A percentile compares a stretch with the other conserved stretches of the same genome.
Evolutionary conservation across 1,140 invertebrate species (phyloP).

Genomic region (Samia ricini): DNA sequence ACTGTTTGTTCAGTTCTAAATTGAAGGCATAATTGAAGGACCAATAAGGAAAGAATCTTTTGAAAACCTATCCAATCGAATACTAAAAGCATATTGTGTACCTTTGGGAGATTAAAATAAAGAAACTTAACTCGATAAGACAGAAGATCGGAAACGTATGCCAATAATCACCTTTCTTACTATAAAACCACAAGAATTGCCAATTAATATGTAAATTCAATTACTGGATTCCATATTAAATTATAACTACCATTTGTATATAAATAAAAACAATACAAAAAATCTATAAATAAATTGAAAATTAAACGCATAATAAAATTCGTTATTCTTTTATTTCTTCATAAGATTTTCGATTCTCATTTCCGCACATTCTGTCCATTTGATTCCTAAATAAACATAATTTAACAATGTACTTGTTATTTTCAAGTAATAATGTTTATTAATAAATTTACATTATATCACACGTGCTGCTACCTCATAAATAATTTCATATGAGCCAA

Average conservation of each 20-base stretch:
- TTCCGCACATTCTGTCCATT: neutral
- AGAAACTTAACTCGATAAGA: neutral
- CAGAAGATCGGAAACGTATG: neutral
- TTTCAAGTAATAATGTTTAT: slow-evolving; percentile 41
- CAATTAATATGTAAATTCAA: too few relatives aligned
- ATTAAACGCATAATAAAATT: too few relatives aligned
- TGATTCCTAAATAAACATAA: slow-evolving; percentile 7
- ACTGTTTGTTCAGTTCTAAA: too few relatives aligned
- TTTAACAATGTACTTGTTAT: slow-evolving; percentile 17
- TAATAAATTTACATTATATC: slow-evolving; percentile 67
- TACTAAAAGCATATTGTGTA: slow-evolving; percentile 45
- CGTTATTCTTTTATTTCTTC: too few relatives aligned
- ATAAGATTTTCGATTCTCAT: neutral
- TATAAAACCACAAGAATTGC: neutral
- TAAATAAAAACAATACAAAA: neutral
- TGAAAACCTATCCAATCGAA: neutral
- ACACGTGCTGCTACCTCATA: slow-evolving; percentile 52
- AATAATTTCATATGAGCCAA: slow-evolving; percentile 26
- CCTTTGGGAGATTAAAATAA: slow-evolving; percentile 45
- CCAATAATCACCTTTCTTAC: neutral
- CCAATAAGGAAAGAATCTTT: neutral
- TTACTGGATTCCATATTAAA: too few relatives aligned
- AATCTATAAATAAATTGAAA: neutral
- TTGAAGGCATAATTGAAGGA: neutral
- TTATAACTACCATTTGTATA: too few relatives aligned